These are phyloP conservation scores for Rhopalosiphum nymphaeae DNA, from an alignment of 2,888 invertebrate species.

Conservation along the genomic window DNA sequence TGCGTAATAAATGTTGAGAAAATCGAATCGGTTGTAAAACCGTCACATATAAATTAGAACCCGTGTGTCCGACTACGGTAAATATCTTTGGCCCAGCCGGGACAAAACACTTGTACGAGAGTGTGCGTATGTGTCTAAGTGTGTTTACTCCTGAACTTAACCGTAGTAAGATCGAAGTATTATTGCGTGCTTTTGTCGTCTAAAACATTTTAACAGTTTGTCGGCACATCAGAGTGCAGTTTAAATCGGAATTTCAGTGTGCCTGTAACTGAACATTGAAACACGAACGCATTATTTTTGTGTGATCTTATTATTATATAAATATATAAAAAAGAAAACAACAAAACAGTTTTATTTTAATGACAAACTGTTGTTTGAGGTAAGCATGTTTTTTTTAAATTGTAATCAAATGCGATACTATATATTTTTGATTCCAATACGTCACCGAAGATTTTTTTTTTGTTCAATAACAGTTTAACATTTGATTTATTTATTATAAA, in stretches of 20 bases:
- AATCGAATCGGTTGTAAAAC: slow-evolving; percentile 60
- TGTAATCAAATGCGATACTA: not conserved
- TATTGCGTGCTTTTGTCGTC: not conserved
- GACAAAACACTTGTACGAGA: not conserved
- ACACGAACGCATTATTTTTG: not conserved
- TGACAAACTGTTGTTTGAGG: not conserved
- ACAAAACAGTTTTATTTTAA: not conserved
- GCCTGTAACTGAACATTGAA: not conserved
- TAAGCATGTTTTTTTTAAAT: not conserved
- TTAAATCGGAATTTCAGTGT: not conserved
- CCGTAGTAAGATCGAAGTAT: not conserved
- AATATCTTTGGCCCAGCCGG: not conserved
- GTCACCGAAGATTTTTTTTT: not conserved
- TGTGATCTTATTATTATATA: not conserved
- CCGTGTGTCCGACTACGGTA: not conserved
- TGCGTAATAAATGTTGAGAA: slow-evolving; percentile 54
- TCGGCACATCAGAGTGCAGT: not conserved
- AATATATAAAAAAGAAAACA: not conserved
- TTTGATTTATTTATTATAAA: not conserved
- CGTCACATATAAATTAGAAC: slow-evolving; percentile 53
- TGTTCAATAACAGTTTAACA: not conserved
- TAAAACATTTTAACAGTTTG: not conserved
- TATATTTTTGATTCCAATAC: not conserved
- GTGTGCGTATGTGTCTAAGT: not conserved
- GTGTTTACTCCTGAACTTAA: not conserved